Conservation (phyloP, 2,113 vertebrate species). For the Parus major region DNA sequence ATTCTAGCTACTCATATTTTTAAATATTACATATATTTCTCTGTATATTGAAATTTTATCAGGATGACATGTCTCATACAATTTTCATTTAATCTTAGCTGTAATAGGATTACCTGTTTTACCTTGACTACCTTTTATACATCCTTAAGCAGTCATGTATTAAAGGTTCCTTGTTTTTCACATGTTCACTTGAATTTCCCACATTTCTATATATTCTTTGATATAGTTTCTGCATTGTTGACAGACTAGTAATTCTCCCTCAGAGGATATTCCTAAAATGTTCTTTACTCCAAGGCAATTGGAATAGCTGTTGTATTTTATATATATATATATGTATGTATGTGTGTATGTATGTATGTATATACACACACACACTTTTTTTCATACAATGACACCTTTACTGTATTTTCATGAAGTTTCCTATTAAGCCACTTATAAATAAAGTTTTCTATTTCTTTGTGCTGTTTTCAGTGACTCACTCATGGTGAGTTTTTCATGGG, state of each 20-base stretch:
- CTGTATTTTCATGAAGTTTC: background rate
- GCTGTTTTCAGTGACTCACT: background rate
- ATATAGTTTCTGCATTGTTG: background rate
- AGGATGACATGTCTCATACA: background rate
- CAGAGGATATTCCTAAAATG: background rate
- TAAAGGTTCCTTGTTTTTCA: background rate
- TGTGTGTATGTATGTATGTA: background rate
- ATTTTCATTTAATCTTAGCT: background rate
- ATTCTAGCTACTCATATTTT: background rate
- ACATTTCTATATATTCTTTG: background rate
- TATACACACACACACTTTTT: rapidly evolving
- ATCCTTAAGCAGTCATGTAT: background rate
- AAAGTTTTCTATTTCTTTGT: background rate
- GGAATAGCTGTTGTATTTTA: background rate
- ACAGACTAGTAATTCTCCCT: background rate
- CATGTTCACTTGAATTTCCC: background rate
- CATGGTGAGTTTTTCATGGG: background rate
- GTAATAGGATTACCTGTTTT: background rate
- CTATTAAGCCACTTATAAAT: background rate
- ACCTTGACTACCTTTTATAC: background rate
- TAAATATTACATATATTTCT: background rate
- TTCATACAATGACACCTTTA: background rate
- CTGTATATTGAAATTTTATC: background rate
- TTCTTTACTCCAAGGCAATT: background rate
- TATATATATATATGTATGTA: background rate